Conservation (phyloP, 2,888 invertebrate genomes). For the Drosophila heteroneura region DNA sequence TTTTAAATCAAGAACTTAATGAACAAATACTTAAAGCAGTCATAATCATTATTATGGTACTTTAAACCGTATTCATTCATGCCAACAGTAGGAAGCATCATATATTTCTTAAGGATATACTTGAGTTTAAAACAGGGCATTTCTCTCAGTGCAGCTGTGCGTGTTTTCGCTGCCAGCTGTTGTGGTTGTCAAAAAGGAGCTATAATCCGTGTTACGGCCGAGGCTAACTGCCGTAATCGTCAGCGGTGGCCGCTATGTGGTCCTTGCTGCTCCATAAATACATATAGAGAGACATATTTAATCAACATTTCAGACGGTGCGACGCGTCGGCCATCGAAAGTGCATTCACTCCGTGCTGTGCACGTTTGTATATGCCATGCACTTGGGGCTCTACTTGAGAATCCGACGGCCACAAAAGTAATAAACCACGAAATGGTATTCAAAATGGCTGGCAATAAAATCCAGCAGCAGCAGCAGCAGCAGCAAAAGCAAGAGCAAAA, state of each 20-base stretch:
- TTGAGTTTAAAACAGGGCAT: background rate
- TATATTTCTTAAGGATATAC: background rate
- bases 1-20: background rate
- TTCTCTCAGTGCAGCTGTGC: constrained; percentile 36
- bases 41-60: background rate
- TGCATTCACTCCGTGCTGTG: constrained; percentile 61
- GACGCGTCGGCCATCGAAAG: constrained; percentile 63
- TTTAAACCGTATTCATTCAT: background rate
- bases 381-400: constrained; percentile 71
- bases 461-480: constrained; percentile 37
- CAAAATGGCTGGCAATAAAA: constrained; percentile 80
- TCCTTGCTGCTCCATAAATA: constrained; percentile 44
- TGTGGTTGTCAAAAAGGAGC: constrained; percentile 70
- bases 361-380: constrained; percentile 32
- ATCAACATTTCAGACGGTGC: constrained; percentile 44
- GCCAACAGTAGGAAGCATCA: background rate
- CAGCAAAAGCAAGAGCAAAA: constrained; percentile 5
- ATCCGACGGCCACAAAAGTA: constrained; percentile 74
- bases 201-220: constrained; percentile 66
- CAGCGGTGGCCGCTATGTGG: constrained; percentile 45
- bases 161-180: constrained; percentile 41
- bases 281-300: constrained; percentile 18
- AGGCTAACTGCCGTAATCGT: constrained; percentile 77
- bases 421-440: constrained; percentile 81
- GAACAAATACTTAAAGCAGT: background rate